Conservation (phyloP, 2,797 vertebrate genomes). For the Pseudotriccus pelzelni region DNA sequence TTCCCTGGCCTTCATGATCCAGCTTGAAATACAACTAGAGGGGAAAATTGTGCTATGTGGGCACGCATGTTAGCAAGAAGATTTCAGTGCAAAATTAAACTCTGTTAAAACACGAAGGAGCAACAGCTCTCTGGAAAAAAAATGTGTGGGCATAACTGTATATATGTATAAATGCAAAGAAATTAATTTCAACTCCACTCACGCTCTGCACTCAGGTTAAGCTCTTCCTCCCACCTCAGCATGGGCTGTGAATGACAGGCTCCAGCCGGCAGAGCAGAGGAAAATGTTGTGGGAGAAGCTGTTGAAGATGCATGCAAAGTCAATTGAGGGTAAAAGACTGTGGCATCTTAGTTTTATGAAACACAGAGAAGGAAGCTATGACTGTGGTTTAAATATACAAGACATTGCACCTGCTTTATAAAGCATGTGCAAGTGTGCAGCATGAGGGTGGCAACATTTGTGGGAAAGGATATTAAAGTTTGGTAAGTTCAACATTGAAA, state of each 20-base stretch:
- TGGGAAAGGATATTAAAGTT: not conserved
- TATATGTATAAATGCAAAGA: not conserved
- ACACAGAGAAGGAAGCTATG: not conserved
- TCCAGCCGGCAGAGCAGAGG: not conserved
- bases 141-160: not conserved
- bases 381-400: not conserved
- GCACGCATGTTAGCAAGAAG: not conserved
- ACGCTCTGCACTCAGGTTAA: not conserved
- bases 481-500: not conserved
- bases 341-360: not conserved
- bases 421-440: not conserved
- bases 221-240: not conserved
- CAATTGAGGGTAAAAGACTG: not conserved
- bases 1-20: not conserved
- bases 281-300: not conserved
- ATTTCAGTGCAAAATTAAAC: not conserved
- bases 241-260: not conserved
- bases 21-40: not conserved
- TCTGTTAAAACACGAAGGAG: not conserved
- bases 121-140: not conserved
- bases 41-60: not conserved
- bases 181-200: not conserved
- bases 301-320: not conserved
- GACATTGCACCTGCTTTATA: not conserved
- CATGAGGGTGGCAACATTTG: accelerated